Evolutionary conservation across 2,113 vertebrate genomes (phyloP).

Genomic region (Oreochromis spilurus): DNA sequence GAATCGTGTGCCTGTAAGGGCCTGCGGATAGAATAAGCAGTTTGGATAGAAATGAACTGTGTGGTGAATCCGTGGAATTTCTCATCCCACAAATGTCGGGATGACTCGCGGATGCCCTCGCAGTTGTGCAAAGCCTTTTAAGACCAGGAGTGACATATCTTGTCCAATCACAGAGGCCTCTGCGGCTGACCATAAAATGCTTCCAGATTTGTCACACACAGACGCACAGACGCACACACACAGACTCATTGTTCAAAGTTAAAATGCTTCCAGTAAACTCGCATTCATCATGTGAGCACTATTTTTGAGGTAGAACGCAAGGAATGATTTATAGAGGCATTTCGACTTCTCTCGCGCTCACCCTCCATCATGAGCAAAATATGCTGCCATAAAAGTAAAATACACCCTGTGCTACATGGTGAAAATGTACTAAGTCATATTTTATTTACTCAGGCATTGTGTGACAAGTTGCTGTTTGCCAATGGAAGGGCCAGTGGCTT

Average conservation of each 20-base stretch:
- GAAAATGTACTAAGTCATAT: conserved; percentile 65
- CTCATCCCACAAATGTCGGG: conserved; percentile 52
- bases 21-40: conserved; percentile 42
- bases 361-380: conserved; percentile 67
- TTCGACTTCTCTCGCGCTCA: conserved; percentile 46
- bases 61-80: conserved; percentile 54
- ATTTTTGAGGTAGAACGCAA: conserved; percentile 67
- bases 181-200: conserved; percentile 73
- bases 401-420: conserved; percentile 60
- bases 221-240: conserved; percentile 45
- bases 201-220: conserved; percentile 76
- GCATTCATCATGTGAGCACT: conserved; percentile 72
- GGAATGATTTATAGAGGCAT: conserved; percentile 73
- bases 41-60: conserved; percentile 48
- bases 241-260: conserved; percentile 65
- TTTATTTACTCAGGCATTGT: conserved; percentile 62
- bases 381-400: conserved; percentile 66
- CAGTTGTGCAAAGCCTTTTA: conserved; percentile 67
- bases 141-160: conserved; percentile 70
- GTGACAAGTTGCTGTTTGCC: conserved; percentile 50
- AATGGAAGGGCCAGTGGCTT: conserved; percentile 15
- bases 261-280: conserved; percentile 75
- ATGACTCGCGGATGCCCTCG: conserved; percentile 66
- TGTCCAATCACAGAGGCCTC: conserved; percentile 71
- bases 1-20: conserved; percentile 40